These are phyloP conservation scores for Eupelmus urozonus DNA, from an alignment of 2,888 invertebrate species.

Conservation along the genomic window DNA sequence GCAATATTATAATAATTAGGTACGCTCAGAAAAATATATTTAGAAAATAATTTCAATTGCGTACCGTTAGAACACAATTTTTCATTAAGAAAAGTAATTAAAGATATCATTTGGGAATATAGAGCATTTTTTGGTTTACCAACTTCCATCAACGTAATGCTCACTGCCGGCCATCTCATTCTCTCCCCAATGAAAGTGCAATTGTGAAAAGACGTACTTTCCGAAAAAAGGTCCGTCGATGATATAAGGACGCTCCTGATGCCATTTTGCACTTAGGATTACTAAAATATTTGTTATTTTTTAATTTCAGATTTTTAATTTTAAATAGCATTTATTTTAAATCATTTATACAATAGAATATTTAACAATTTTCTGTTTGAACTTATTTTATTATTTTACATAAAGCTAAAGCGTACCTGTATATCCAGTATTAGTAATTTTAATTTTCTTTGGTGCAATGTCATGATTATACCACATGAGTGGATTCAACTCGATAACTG, in stretches of 20 bases:
- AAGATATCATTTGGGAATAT: no score
- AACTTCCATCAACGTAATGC: conserved; percentile 80
- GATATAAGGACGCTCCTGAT: conserved; percentile 80
- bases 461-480: conserved; percentile 79
- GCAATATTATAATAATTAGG: no score
- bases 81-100: no score
- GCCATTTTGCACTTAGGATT: conserved; percentile 82
- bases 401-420: conserved; percentile 77
- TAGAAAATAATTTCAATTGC: no score
- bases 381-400: conserved; percentile 11
- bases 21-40: no score
- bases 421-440: conserved; percentile 84
- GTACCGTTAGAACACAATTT: no score
- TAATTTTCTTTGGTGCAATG: conserved; percentile 81
- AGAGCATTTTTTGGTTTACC: conserved; percentile 64
- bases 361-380: no score
- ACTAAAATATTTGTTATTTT: conserved; percentile 74
- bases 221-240: conserved; percentile 81
- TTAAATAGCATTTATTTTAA: no score
- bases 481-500: conserved; percentile 76
- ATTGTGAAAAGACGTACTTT: conserved; percentile 82
- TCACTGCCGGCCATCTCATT: conserved; percentile 83
- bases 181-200: conserved; percentile 85
- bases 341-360: no score
- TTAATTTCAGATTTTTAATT: no score